These are phyloP conservation scores for Neotoxoptera formosana DNA, from an alignment of 1,140 invertebrate genomes.

Conservation along the genomic window DNA sequence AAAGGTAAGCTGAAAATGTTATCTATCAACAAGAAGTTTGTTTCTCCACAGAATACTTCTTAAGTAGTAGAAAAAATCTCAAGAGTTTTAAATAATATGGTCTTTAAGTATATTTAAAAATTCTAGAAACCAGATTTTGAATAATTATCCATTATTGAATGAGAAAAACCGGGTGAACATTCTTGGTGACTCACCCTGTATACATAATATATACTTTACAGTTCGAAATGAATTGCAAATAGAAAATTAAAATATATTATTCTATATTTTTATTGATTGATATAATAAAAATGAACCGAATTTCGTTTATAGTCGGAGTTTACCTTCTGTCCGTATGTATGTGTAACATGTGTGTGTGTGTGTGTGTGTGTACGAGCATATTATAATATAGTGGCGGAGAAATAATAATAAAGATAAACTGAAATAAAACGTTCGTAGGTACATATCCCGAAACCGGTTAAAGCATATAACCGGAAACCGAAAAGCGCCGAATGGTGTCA, in stretches of 20 bases:
- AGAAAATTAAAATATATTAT: background rate
- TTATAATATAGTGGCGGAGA: background rate
- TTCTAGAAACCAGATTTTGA: too few species aligned
- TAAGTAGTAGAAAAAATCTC: too few species aligned
- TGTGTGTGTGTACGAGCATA: background rate
- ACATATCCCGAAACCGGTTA: conserved; percentile 26
- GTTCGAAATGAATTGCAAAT: background rate
- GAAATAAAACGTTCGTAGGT: background rate
- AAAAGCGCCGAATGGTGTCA: conserved; percentile 51
- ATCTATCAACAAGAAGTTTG: too few species aligned
- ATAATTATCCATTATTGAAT: too few species aligned
- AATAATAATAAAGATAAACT: conserved; percentile 24
- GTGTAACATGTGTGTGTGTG: background rate
- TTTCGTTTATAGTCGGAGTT: conserved; percentile 10
- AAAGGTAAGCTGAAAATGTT: too few species aligned
- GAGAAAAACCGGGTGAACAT: too few species aligned
- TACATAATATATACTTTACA: background rate
- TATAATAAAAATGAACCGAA: conserved; percentile 16
- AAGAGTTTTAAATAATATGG: too few species aligned
- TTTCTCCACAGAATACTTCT: too few species aligned
- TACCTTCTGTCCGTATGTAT: background rate
- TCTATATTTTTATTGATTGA: background rate
- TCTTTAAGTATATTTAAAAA: too few species aligned
- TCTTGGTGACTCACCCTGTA: too few species aligned
- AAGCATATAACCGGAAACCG: conserved; percentile 45